These are phyloP conservation scores for Poecile montanus DNA, from an alignment of 2,797 vertebrate species.

Conservation along the genomic window DNA sequence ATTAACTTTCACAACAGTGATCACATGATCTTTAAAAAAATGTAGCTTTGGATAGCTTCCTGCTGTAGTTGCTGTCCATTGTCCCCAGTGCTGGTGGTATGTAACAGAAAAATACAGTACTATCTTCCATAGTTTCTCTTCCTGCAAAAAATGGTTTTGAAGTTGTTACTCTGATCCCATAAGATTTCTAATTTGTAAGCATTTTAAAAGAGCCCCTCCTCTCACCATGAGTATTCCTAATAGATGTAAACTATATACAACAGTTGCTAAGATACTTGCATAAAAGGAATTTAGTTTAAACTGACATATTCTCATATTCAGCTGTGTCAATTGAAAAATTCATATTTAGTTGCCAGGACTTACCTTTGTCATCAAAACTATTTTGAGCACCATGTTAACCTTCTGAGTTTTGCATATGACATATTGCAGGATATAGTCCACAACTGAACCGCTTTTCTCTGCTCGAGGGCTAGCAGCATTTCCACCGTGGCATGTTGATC, in stretches of 20 bases:
- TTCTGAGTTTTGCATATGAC: not conserved
- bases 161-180: not conserved
- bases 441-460: not conserved
- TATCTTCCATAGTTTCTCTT: not conserved
- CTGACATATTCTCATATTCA: not conserved
- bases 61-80: not conserved
- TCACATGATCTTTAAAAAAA: not conserved
- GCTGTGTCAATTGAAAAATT: not conserved
- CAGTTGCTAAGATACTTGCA: not conserved
- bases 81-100: not conserved
- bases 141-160: not conserved
- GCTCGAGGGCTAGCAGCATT: not conserved
- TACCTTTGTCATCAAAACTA: not conserved
- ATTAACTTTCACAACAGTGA: not conserved
- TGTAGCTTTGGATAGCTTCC: not conserved
- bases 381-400: not conserved
- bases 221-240: not conserved
- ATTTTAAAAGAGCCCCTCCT: not conserved
- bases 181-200: not conserved
- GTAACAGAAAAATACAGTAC: not conserved
- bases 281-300: not conserved
- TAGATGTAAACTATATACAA: not conserved
- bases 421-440: not conserved
- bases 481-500: accelerated
- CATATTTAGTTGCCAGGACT: not conserved